These are phyloP conservation scores for Phymanthus crucifer DNA, from an alignment of 92 coral and sea anemone species.

Conservation along the genomic window DNA sequence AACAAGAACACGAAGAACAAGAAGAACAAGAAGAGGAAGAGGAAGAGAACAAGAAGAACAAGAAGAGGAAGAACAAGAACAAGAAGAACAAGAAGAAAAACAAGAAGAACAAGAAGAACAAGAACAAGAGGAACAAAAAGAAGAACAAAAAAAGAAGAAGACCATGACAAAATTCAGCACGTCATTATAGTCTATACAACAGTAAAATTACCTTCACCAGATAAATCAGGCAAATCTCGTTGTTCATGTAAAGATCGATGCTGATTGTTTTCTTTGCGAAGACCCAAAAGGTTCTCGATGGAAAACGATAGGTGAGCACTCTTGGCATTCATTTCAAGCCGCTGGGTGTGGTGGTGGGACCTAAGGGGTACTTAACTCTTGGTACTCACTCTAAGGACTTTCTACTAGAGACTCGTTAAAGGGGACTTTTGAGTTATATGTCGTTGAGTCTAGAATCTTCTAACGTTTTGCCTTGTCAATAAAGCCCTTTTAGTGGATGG, in stretches of 20 bases:
- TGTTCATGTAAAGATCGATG: background rate
- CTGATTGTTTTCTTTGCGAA: background rate
- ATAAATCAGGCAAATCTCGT: too few relatives aligned
- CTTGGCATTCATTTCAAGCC: constrained; percentile 3
- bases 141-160: too few relatives aligned
- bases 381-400: background rate
- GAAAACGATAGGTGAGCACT: constrained; percentile 18
- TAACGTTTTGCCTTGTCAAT: too few relatives aligned
- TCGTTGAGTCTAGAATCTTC: background rate
- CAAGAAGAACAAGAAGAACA: too few relatives aligned
- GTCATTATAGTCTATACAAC: too few relatives aligned
- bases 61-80: too few relatives aligned
- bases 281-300: constrained; percentile 26
- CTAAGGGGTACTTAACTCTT: constrained; percentile 18
- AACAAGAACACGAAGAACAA: too few relatives aligned
- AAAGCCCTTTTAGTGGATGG: background rate
- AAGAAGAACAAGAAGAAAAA: too few relatives aligned
- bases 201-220: background rate
- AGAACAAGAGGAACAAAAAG: too few relatives aligned
- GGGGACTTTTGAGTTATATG: background rate
- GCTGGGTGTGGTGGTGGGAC: background rate
- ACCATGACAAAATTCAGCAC: too few relatives aligned
- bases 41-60: too few relatives aligned
- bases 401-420: background rate
- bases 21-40: too few relatives aligned